phyloP scores from a whole-genome alignment of 2,113 vertebrate genomes.

The Pitta sordida region DNA sequence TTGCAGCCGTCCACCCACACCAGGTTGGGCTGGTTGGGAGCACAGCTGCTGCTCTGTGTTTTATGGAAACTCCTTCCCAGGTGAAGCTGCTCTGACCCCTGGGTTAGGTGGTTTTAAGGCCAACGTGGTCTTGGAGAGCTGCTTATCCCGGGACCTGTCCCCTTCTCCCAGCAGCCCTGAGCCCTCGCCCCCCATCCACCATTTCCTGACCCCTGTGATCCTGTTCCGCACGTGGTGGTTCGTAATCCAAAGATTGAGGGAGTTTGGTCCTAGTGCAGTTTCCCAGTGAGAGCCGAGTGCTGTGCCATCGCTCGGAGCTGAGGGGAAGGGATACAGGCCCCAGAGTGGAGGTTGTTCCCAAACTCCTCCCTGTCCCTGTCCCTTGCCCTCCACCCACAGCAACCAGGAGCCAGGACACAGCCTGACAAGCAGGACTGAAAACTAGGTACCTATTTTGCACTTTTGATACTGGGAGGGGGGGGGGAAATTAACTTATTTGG shows the following conservation, averaged over 20 bases:
- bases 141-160: rapidly evolving
- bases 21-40: rapidly evolving
- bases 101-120: background rate
- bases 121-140: background rate
- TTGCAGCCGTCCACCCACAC: background rate
- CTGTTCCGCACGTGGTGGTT: background rate
- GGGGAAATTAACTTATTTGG: constrained; percentile 77
- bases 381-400: background rate
- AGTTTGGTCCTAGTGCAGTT: background rate
- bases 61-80: background rate
- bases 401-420: background rate
- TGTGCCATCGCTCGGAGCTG: background rate
- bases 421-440: constrained; percentile 43
- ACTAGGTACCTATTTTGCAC: constrained; percentile 74
- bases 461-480: constrained; percentile 71
- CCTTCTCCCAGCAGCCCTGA: background rate
- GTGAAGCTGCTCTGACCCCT: background rate
- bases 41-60: background rate
- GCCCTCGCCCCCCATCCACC: background rate
- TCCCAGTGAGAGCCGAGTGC: background rate
- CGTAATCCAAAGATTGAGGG: background rate
- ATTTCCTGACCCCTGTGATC: rapidly evolving
- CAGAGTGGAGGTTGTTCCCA: background rate
- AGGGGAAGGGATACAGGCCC: background rate
- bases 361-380: background rate